Evolutionary conservation across 2,888 invertebrate genomes (phyloP).

Genomic region (Lysandra coridon): DNA sequence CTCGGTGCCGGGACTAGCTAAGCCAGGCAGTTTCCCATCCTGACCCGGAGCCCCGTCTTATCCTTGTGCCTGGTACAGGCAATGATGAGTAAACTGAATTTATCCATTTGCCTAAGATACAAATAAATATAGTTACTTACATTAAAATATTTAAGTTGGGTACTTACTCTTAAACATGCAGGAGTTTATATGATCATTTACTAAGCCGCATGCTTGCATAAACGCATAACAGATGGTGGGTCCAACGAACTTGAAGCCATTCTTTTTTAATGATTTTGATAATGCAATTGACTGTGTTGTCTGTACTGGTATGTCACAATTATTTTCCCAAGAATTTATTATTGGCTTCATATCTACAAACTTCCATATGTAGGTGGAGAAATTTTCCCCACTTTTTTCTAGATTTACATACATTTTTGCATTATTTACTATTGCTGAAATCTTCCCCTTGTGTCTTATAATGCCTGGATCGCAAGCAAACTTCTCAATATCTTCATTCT

Average conservation of each 20-base stretch:
- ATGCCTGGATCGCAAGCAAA: constrained; percentile 51
- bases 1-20: too few relatives aligned
- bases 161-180: constrained; percentile 45
- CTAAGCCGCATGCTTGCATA: constrained; percentile 73
- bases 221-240: constrained; percentile 69
- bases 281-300: constrained; percentile 53
- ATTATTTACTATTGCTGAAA: constrained; percentile 64
- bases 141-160: too few relatives aligned
- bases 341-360: constrained; percentile 60
- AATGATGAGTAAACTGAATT: too few relatives aligned
- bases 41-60: too few relatives aligned
- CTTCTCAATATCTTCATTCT: constrained; percentile 48
- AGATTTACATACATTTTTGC: constrained; percentile 59
- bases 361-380: constrained; percentile 63
- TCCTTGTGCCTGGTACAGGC: too few relatives aligned
- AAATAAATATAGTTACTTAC: too few relatives aligned
- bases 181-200: constrained; percentile 61
- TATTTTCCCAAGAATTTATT: constrained; percentile 55
- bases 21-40: too few relatives aligned
- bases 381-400: constrained; percentile 56
- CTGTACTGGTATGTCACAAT: constrained; percentile 56
- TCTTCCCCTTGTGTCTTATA: constrained; percentile 63
- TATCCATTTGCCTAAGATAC: too few relatives aligned
- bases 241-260: constrained; percentile 67
- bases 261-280: constrained; percentile 60